Evolutionary conservation across 2,888 invertebrate genomes (phyloP), one percentile per base, ranked within the genome.

Genomic region (Lottia scabra): DNA sequence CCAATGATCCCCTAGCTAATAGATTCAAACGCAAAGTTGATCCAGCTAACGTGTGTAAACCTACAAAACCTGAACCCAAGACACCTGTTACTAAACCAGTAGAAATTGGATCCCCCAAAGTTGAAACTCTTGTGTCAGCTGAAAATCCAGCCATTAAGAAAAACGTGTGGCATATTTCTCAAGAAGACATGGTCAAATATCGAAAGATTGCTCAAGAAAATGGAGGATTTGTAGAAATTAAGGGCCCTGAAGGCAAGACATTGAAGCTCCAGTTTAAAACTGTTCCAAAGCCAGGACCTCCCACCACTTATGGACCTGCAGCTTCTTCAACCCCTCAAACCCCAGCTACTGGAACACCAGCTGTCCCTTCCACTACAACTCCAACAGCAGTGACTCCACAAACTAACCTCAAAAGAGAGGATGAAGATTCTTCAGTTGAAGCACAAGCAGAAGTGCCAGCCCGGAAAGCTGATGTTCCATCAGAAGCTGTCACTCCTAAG

Each of bases 21-120:
- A 56, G 56, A 56, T 56, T 56, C 56, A 56, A 56, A 19, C 56
- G 56, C 10, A 56, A 56, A 56, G 56, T 56, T 19, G 56, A 56
- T 56, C 56, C 10, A 23, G 38, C 38, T 8, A 38, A 38, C 10
- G 38, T 38, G 5, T 38, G 38, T 10, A 38, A 38, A 38, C 38
- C 38, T 38, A 1, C 38, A 38, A 38, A 38, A 38, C 30, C 30
- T 5, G 30, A 30, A 4, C 30, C 5, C 30, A 30, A 30, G n/a
- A n/a, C n/a, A 30, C 38, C 38, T 8, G 8, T 38, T 38, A 56
- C 19, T 13, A 56, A 56, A 56, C 19, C 23, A 12, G 19, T 56
- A 23, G 56, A 19, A 56, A 13, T 23, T 12, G 56, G 56, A 56
- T 12, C 56, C 13, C 56, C 56, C 12, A 56, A 56, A 56, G 56